Base-by-base conservation (phyloP, 1,140 invertebrate species). In the Goniozus legneri region DNA sequence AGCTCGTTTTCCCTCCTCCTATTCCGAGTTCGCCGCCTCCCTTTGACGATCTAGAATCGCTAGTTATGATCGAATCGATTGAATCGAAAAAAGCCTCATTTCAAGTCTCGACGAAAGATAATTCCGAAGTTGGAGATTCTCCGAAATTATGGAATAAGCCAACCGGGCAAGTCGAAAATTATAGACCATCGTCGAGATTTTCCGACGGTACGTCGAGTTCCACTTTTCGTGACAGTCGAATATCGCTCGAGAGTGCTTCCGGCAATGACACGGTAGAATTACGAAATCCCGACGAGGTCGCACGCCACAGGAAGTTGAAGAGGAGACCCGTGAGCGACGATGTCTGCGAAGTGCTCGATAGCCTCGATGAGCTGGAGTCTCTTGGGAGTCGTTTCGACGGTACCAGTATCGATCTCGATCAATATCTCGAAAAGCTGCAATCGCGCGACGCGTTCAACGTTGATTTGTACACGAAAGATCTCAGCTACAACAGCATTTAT, bases 1-100 rank as follows among this genome's bases (percentile, higher is more conserved):
- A 92, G 61, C 75, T 89, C 22, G 79, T 89, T 8, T 85, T 86
- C 1, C 87, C 89, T 4, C 88, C 88, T n/a, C 86, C 88, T 0
- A 85, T 92, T 48, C 88, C 89, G 1, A 83, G 79, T 12, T 85
- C 85, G 1, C 82, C 88, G 1, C 85, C 87, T 4, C 86, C 87
- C 4, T 64, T 84, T 58, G 84, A 85, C 46, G 84, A 86, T 22
- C 59, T 85, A 8, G 81, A 83, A 30, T 75, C 73, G 0, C 20
- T 78, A 3, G 75, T 77, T 12, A 55, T 65, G 50, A 64, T 73
- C 4, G 66, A 74, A 4, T 60, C 60, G 0, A 18, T 68, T 3
- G 69, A 75, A 13, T 35, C 60, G 0, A 71, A 65, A 19, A 73
- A 73, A 33, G 55, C 50, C 0, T 55, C 60, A 0, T 52, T 64